Evolutionary conservation across 2,888 invertebrate species (phyloP).

Genomic region (Lithophane semibrunnea): DNA sequence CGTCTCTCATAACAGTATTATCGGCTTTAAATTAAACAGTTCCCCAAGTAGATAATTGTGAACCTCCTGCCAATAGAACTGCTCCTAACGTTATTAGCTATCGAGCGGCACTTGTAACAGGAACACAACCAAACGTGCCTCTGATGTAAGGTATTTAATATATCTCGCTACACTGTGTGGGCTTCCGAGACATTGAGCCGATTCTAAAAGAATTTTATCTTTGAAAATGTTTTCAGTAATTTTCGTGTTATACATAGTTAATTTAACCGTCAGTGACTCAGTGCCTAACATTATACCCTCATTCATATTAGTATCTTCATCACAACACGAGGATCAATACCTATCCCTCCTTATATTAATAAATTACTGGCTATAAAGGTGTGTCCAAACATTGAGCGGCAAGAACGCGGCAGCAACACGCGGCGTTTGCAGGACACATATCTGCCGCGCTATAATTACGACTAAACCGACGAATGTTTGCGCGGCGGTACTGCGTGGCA

Average conservation of each 20-base stretch:
- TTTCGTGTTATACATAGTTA: neutral
- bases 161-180: constrained; percentile 6
- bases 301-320: constrained; percentile 16
- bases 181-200: constrained; percentile 20
- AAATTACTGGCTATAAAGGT: neutral
- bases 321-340: constrained; percentile 9
- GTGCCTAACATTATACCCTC: neutral
- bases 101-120: constrained; percentile 30
- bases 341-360: neutral
- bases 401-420: too few relatives aligned
- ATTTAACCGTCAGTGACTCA: neutral
- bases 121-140: constrained; percentile 34
- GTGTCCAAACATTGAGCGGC: too few relatives aligned
- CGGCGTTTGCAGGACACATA: too few relatives aligned
- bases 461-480: too few relatives aligned
- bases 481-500: too few relatives aligned
- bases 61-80: constrained; percentile 60
- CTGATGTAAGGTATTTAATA: constrained; percentile 38
- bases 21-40: constrained; percentile 68
- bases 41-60: constrained; percentile 63
- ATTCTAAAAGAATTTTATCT: constrained; percentile 21
- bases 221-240: constrained; percentile 6
- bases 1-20: constrained; percentile 64
- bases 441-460: too few relatives aligned
- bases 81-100: constrained; percentile 61